Conservation (phyloP, 1,140 invertebrate species). For the Trichonephila clavipes region DNA sequence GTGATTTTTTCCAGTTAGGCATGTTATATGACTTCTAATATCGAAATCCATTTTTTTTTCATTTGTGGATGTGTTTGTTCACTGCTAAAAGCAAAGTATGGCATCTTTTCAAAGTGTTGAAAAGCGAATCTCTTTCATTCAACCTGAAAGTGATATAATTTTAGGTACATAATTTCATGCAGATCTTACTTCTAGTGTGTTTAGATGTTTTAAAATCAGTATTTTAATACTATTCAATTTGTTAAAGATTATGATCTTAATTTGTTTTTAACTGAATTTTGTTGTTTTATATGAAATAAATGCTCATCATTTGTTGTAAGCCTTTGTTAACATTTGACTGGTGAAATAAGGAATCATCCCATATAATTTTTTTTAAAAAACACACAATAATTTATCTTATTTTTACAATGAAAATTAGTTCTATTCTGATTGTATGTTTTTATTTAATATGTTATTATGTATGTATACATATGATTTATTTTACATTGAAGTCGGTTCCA, state of each 20-base stretch:
- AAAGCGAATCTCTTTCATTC: constrained; percentile 9
- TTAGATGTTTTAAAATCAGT: constrained; percentile 23
- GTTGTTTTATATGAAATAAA: too few relatives aligned
- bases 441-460: too few relatives aligned
- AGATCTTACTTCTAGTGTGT: not conserved
- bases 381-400: too few relatives aligned
- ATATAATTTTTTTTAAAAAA: too few relatives aligned
- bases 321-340: too few relatives aligned
- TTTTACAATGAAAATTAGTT: too few relatives aligned
- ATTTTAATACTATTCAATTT: not conserved
- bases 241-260: not conserved
- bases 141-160: not conserved
- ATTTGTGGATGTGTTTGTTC: not conserved
- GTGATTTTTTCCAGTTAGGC: not conserved
- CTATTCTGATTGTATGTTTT: too few relatives aligned
- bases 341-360: too few relatives aligned
- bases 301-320: too few relatives aligned
- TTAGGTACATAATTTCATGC: not conserved
- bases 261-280: too few relatives aligned
- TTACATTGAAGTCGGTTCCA: too few relatives aligned
- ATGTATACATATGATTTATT: too few relatives aligned
- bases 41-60: not conserved
- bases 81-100: not conserved
- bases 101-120: not conserved
- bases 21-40: not conserved